Base-by-base conservation (phyloP, 2,888 invertebrate species). In the Lydus trimaculatus region DNA sequence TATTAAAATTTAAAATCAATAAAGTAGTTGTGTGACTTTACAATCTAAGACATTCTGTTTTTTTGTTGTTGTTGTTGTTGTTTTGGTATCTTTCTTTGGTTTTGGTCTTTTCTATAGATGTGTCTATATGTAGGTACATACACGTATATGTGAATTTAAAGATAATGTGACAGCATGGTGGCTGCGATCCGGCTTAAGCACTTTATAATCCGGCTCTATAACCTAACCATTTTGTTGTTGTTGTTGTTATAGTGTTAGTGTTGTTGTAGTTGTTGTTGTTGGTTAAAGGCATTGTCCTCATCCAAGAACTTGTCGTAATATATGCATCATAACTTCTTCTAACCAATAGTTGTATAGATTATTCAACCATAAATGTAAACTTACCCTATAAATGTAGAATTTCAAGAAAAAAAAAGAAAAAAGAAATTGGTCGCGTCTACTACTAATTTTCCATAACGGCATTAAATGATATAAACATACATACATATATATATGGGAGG, bases 401-500 rank as follows among this genome's bases (percentile, higher is more conserved):
- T 4, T 13, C 3, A 1, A 7, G 9, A 33, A 2, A 8, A 33
- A 11, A 11, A 33, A 11, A 33, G 33, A 33, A 39, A 39, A n/a
- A n/a, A 3, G n/a, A n/a, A 43, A 43, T 43, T n/a, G 17, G 6
- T 43, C 33, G 33, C 4, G 2, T 33, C n/a, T 7, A 17, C 6
- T 48, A 20, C 20, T 48, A 48, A 43, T 48, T 48, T 20, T 43
- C 43, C 20, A 20, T 48, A 23, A 66, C 61, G 17, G 9, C 25
- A 11, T 36, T 73, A 75, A 75, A 75, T 73, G 76, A 73, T 74
- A 73, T 76, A 75, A 69, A 72, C 28, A 28, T 4, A 28, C 28
- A 28, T 4, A 28, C 28, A 28, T 4, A 28, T 4, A 28, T 28
- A 28, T 28, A n/a, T n/a, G n/a, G n/a, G n/a, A n/a, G 28, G 28